Percentiles rank a stretch among this genome's conserved stretches.
Evolutionary conservation across 2,113 vertebrate species (phyloP).

Genomic region (Mungos mungo): DNA sequence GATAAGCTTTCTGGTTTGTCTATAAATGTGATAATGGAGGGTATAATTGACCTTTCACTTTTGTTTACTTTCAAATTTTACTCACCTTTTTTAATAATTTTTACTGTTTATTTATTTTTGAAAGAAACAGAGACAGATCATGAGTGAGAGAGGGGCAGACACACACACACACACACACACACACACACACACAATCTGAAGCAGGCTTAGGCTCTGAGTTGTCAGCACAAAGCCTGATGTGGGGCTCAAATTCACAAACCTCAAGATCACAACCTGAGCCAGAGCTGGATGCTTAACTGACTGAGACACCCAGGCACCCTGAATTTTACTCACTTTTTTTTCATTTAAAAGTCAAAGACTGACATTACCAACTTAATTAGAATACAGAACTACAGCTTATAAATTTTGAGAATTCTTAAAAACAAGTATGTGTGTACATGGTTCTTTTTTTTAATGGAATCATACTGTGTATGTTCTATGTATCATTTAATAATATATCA

Average conservation of each 20-base stretch:
- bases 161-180: too few relatives aligned
- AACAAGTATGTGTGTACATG: not conserved
- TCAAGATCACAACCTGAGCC: too few relatives aligned
- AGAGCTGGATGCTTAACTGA: too few relatives aligned
- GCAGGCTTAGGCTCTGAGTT: too few relatives aligned
- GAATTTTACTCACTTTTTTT: constrained; percentile 5
- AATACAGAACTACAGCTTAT: constrained; percentile 23
- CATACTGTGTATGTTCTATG: not conserved
- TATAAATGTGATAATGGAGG: not conserved
- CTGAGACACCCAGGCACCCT: too few relatives aligned
- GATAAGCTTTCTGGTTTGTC: constrained; percentile 8
- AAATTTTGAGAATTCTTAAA: not conserved
- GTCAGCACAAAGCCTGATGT: too few relatives aligned
- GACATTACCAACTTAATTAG: constrained; percentile 12
- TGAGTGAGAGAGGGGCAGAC: too few relatives aligned
- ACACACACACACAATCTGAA: too few relatives aligned
- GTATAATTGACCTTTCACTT: not conserved
- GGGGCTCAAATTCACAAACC: too few relatives aligned
- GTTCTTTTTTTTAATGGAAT: not conserved
- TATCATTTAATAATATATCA: not conserved
- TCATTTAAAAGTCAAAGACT: constrained; percentile 18
- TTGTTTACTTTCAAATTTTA: constrained; percentile 34
- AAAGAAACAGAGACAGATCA: too few relatives aligned
- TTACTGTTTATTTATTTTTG: too few relatives aligned
- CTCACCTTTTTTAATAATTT: not conserved